A percentile compares a stretch with the other conserved stretches of the same genome.
Evolutionary conservation across 2,797 vertebrate genomes (phyloP).

Genomic region (Chaunax sp.): DNA sequence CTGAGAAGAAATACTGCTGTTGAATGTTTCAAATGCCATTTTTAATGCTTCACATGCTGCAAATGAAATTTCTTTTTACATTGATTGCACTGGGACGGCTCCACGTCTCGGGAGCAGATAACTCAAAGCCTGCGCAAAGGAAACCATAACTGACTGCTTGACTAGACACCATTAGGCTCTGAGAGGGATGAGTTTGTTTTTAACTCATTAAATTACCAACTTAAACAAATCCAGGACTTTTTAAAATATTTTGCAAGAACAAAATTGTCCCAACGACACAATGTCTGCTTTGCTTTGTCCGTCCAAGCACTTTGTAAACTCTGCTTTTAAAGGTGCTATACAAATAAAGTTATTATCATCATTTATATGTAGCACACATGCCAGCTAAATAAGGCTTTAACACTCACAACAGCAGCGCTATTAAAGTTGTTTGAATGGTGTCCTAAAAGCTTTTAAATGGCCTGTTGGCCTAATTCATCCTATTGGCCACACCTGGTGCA

Average conservation of each 20-base stretch:
- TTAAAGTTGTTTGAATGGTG: background rate
- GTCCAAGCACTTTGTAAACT: too few relatives aligned
- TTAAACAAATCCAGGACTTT: background rate
- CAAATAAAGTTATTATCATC: too few relatives aligned
- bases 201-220: background rate
- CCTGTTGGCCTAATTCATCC: background rate
- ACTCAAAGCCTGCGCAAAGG: conserved; percentile 7
- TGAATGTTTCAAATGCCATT: background rate
- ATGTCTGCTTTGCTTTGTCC: conserved; percentile 1
- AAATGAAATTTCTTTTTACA: background rate
- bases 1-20: background rate
- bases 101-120: background rate
- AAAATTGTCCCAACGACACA: background rate
- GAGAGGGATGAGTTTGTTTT: background rate
- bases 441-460: background rate
- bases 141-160: conserved; percentile 6
- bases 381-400: too few relatives aligned
- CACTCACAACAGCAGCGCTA: too few relatives aligned
- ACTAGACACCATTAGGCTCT: background rate
- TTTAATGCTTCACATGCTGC: background rate
- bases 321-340: too few relatives aligned
- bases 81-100: background rate
- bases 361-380: too few relatives aligned
- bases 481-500: conserved; percentile 5
- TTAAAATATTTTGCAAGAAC: background rate